Evolutionary conservation across 2,797 vertebrate genomes (phyloP).

Genomic region (Enteromius thamalakanensis): DNA sequence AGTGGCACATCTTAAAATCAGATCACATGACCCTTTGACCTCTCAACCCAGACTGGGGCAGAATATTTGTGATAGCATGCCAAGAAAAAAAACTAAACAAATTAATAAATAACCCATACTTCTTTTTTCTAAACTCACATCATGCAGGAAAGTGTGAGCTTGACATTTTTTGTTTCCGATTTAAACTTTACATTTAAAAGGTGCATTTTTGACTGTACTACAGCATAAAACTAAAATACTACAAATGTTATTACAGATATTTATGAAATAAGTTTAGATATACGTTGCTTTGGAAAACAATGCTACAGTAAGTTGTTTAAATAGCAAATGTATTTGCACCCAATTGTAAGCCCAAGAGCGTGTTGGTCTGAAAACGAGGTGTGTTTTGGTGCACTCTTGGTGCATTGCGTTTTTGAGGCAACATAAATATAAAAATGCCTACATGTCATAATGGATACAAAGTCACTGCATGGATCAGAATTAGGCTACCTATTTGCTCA

Average conservation of each 20-base stretch:
- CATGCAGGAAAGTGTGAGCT: neutral
- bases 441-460: too few relatives aligned
- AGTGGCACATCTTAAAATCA: constrained; percentile 2
- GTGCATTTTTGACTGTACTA: neutral
- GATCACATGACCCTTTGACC: constrained; percentile 37
- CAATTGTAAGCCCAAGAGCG: too few relatives aligned
- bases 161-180: neutral
- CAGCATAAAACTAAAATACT: neutral
- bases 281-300: neutral
- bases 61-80: neutral
- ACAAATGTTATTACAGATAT: neutral
- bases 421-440: too few relatives aligned
- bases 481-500: too few relatives aligned
- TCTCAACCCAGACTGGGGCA: neutral
- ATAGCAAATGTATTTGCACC: too few relatives aligned
- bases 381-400: too few relatives aligned
- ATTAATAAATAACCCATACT: neutral
- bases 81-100: neutral
- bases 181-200: neutral
- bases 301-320: too few relatives aligned
- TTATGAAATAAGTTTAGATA: neutral
- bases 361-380: too few relatives aligned
- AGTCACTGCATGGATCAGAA: too few relatives aligned
- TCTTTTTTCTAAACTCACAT: neutral
- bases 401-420: too few relatives aligned